These are phyloP conservation scores for Clarias fuscus DNA, from an alignment of 2,797 vertebrate genomes.

Conservation along the genomic window DNA sequence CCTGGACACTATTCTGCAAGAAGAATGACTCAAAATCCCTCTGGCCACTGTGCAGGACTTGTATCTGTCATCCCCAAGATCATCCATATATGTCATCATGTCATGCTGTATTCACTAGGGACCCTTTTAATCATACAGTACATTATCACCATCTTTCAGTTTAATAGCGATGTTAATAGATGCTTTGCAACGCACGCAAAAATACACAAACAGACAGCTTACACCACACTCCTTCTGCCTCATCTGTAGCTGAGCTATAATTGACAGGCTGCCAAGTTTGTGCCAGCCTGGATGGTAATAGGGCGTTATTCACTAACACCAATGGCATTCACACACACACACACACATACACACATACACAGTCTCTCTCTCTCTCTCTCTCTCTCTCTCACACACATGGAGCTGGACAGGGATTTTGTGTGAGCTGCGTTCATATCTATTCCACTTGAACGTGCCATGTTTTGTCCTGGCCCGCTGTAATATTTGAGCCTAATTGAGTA, in stretches of 20 bases:
- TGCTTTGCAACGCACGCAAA: neutral
- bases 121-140: constrained; percentile 17
- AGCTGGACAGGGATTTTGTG: constrained; percentile 42
- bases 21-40: no score
- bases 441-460: constrained; percentile 34
- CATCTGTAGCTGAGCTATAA: constrained; percentile 16
- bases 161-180: neutral
- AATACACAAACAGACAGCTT: neutral
- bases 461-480: constrained; percentile 45
- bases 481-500: constrained; percentile 47
- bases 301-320: constrained; percentile 19
- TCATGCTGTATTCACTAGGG: neutral
- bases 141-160: constrained; percentile 1
- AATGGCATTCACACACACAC: neutral
- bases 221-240: neutral
- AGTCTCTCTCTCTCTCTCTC: neutral
- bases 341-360: neutral
- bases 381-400: constrained; percentile 17
- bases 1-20: no score
- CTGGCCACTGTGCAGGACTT: no score
- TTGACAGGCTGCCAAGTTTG: constrained; percentile 10
- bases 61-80: no score
- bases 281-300: constrained; percentile 7
- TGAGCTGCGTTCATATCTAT: constrained; percentile 43
- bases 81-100: neutral